phyloP scores from a whole-genome alignment of 2,113 vertebrate genomes.

The Mustelus asterias region DNA sequence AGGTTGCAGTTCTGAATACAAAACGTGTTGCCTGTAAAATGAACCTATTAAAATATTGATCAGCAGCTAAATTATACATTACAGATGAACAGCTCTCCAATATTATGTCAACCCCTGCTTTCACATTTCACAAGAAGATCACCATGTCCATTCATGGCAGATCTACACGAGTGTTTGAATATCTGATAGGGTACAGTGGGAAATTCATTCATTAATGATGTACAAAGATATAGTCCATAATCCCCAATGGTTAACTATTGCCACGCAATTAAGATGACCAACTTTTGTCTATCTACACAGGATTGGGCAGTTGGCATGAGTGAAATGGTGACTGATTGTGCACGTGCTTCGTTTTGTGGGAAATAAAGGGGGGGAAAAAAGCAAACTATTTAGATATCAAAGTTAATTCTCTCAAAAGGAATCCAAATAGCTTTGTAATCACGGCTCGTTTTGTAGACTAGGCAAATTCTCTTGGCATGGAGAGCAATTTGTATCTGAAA shows the following conservation, averaged over 20 bases:
- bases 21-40: background rate
- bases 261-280: background rate
- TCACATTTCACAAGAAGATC: background rate
- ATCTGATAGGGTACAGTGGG: background rate
- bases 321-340: background rate
- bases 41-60: background rate
- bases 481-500: background rate
- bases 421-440: background rate
- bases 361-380: background rate
- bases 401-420: background rate
- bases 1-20: background rate
- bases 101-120: background rate
- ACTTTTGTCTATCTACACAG: background rate
- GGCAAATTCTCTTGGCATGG: background rate
- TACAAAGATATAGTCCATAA: background rate
- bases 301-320: background rate
- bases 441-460: background rate
- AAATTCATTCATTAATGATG: background rate
- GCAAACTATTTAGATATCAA: background rate
- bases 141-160: background rate
- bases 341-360: background rate
- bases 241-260: background rate
- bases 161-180: background rate
- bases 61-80: background rate
- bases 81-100: background rate